Evolutionary conservation across 2,797 vertebrate genomes (phyloP), one percentile per base, ranked within the genome.

Genomic region (Gymnoscopelus microlampas): DNA sequence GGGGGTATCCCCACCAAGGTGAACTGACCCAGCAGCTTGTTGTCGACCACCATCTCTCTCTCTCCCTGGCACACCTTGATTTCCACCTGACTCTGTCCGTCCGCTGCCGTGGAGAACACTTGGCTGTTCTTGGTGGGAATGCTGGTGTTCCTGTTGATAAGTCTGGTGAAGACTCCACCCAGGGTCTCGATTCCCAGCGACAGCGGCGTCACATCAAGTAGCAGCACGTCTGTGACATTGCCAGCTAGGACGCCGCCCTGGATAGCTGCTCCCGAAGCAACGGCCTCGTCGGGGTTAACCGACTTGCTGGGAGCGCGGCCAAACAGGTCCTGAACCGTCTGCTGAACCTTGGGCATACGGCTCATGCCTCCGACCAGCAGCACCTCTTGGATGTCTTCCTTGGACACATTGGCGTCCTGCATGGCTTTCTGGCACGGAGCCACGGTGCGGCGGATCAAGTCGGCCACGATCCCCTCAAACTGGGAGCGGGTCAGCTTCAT

Each of bases 1-100:
- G 96, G 96, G 5, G 95, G 96, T 78, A 96, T 93, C 68, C 96
- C 96, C 48, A 96, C 95, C 94, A 96, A 63, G 0, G 95, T 95
- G 82, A 96, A 96, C 77, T 96, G 95, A 73, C 96, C 96, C 63
- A 96, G 93, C 35, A 95, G 57, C 73, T 96, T 96, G 89, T 96
- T 96, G 89, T 96, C 95, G 63, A 87, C 77, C 19, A 95, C 96
- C 96, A 96, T 96, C 76, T 96, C 96, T 83, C 96, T 89, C 85
- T 96, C 96, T 35, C 96, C 96, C 78, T 96, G 96, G 87, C 94
- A 96, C 10, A 96, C 95, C 91, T 96, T 96, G 79, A 96, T 96
- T 83, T 96, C 95, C 67, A 96, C 96, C 78, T 96, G 95, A 61
- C 95, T 96, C 83, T 96, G 96, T 10, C 96, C 95, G 89, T 96